A percentile compares a stretch with the other conserved stretches of the same genome.
phyloP scores from a whole-genome alignment of 2,113 vertebrate species.

The Bujurquina vittata region DNA sequence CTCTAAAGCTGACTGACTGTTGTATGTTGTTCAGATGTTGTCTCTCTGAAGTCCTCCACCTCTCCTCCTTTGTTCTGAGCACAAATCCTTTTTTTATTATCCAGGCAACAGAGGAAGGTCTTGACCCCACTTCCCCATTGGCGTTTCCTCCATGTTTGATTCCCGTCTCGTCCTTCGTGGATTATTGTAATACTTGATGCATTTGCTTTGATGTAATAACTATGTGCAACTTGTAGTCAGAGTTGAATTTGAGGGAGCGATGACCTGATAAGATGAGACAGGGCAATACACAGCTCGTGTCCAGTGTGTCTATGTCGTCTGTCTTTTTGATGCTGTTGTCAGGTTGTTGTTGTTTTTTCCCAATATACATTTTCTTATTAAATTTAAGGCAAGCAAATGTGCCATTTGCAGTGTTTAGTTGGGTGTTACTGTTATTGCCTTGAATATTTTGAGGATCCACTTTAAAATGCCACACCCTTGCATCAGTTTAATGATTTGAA shows the following conservation, averaged over 20 bases:
- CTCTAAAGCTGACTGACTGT: conserved; percentile 33
- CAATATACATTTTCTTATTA: not conserved
- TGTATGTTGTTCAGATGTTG: conserved; percentile 59
- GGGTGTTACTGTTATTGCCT: conserved; percentile 10
- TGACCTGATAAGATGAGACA: conserved; percentile 51
- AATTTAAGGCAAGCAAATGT: not conserved
- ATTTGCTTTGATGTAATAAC: conserved; percentile 78
- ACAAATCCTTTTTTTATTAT: conserved; percentile 78
- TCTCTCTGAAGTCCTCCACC: conserved; percentile 54
- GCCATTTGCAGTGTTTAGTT: not conserved
- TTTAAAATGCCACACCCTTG: not conserved
- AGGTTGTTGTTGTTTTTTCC: not conserved
- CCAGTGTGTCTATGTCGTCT: conserved; percentile 19
- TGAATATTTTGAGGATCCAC: conserved; percentile 27
- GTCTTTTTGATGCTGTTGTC: not conserved
- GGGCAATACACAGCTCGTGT: conserved; percentile 34
- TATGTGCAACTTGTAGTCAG: conserved; percentile 69
- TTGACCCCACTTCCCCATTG: conserved; percentile 76
- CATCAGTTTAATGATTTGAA: conserved; percentile 53
- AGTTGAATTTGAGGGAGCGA: conserved; percentile 64
- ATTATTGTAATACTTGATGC: conserved; percentile 76
- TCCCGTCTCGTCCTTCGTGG: conserved; percentile 44
- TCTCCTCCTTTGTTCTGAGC: conserved; percentile 70
- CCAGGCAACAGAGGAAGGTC: conserved; percentile 71
- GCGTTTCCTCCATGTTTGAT: conserved; percentile 70